These are phyloP conservation scores for Pteropus alecto DNA, from an alignment of 2,113 vertebrate species.

Conservation along the genomic window DNA sequence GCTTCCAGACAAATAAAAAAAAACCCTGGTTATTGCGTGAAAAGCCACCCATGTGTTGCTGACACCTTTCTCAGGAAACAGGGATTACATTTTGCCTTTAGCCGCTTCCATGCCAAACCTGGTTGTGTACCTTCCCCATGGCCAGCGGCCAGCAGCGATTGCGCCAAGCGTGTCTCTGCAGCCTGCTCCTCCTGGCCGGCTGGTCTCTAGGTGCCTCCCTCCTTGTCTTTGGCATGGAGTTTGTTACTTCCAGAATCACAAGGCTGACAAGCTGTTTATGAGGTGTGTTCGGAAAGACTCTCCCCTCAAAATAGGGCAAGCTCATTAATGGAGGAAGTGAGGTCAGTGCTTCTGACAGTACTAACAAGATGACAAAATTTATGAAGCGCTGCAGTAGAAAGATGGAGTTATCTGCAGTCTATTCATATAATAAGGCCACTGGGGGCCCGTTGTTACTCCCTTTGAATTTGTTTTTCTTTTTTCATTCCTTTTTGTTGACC, in stretches of 20 bases:
- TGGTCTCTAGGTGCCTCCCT: background rate
- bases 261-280: constrained; percentile 50
- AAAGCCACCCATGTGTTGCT: background rate
- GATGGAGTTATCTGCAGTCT: constrained; percentile 88
- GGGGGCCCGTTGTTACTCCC: constrained; percentile 86
- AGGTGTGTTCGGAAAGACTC: constrained; percentile 46
- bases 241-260: background rate
- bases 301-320: constrained; percentile 72
- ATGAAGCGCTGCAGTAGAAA: constrained; percentile 87
- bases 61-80: background rate
- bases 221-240: background rate
- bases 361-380: constrained; percentile 93
- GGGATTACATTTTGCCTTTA: background rate
- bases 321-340: constrained; percentile 87
- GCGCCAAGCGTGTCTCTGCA: accelerated
- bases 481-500: constrained; percentile 86
- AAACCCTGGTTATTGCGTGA: background rate
- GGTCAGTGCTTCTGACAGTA: constrained; percentile 89
- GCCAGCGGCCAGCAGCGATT: accelerated
- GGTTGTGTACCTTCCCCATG: no score
- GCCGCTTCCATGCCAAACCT: background rate
- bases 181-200: background rate
- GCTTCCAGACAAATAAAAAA: background rate
- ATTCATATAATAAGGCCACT: constrained; percentile 93
- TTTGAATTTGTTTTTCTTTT: constrained; percentile 85